A percentile compares a stretch with the other conserved stretches of the same genome.
Conservation (phyloP, 2,888 invertebrate species). For the Zootermopsis nevadensis region DNA sequence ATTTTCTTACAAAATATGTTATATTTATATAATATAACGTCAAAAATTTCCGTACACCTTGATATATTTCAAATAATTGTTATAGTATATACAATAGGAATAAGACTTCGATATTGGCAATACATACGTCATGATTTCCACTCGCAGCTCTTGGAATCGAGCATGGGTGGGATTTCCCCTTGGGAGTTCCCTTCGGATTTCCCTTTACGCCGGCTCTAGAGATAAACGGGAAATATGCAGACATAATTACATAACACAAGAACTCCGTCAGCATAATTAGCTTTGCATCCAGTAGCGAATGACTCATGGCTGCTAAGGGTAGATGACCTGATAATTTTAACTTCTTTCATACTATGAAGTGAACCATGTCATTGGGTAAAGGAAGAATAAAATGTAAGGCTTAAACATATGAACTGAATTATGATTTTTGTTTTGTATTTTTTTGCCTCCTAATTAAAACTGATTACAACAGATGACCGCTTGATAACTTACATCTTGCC, state of each 20-base stretch:
- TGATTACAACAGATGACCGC: too few relatives aligned
- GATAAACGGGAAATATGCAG: neutral
- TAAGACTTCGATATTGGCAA: neutral
- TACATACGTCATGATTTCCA: neutral
- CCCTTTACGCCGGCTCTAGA: neutral
- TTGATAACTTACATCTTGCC: too few relatives aligned
- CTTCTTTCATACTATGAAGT: neutral
- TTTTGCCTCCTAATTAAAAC: neutral
- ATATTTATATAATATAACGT: too few relatives aligned
- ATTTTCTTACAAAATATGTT: too few relatives aligned
- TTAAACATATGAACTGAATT: neutral
- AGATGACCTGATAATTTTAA: neutral
- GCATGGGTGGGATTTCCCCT: neutral
- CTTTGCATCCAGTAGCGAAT: neutral
- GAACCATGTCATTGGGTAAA: too few relatives aligned
- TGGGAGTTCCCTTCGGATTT: constrained; percentile 26
- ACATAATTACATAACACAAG: constrained; percentile 13
- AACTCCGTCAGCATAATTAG: neutral
- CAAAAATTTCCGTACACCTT: too few relatives aligned
- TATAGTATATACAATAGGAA: neutral
- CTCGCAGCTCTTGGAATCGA: neutral
- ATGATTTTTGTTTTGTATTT: neutral
- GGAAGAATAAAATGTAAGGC: neutral
- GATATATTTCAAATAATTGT: too few relatives aligned
- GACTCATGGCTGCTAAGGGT: neutral